phyloP scores from a whole-genome alignment of 1,140 invertebrate genomes.

The Battus philenor region DNA sequence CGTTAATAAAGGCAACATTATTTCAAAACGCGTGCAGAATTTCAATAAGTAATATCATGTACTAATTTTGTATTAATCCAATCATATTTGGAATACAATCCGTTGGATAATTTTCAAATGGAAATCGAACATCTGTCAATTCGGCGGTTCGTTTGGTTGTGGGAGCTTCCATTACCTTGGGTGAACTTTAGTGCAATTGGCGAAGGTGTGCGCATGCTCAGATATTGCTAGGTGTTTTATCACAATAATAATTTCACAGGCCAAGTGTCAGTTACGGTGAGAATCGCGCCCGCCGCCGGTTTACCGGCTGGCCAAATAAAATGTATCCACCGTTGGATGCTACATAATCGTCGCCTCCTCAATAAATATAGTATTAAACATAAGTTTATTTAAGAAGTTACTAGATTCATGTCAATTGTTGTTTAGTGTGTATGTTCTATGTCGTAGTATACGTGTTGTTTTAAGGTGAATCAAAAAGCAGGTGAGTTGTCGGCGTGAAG shows the following conservation, averaged over 20 bases:
- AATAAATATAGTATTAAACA: slow-evolving; percentile 23
- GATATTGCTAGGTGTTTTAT: slow-evolving; percentile 26
- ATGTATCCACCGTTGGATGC: slow-evolving; percentile 35
- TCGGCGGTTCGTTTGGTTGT: slow-evolving; percentile 2
- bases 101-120: background rate
- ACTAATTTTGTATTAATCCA: too few species aligned
- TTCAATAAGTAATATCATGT: too few species aligned
- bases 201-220: slow-evolving; percentile 55
- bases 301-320: slow-evolving; percentile 42
- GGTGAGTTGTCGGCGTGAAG: slow-evolving; percentile 40
- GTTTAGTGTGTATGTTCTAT: slow-evolving; percentile 46
- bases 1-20: slow-evolving; percentile 1
- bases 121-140: slow-evolving; percentile 12
- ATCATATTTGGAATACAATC: background rate
- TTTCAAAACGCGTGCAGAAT: too few species aligned
- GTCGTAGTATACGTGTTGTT: slow-evolving; percentile 34
- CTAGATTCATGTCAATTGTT: slow-evolving; percentile 57
- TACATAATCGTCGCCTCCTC: slow-evolving; percentile 21
- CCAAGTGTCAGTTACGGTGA: slow-evolving; percentile 56
- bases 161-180: slow-evolving; percentile 24
- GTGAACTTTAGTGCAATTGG: slow-evolving; percentile 50
- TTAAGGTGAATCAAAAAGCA: slow-evolving; percentile 43
- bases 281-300: slow-evolving; percentile 38
- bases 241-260: slow-evolving; percentile 46
- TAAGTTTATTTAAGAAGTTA: slow-evolving; percentile 27